Conservation (phyloP, 2,888 invertebrate genomes). For the Alcis repandata region DNA sequence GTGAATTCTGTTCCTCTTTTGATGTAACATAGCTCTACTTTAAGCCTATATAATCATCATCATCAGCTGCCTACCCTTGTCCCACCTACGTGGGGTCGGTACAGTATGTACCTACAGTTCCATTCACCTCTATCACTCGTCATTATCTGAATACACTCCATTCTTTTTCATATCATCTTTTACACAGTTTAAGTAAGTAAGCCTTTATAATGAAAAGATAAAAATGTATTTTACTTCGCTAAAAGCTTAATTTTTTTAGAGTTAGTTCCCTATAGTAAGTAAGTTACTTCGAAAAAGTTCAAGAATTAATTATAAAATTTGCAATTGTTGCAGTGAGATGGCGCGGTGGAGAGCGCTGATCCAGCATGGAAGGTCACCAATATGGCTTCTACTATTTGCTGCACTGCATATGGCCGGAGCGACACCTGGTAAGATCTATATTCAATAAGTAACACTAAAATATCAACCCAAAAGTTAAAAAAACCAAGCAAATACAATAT, state of each 20-base stretch:
- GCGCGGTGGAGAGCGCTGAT: slow-evolving; percentile 79
- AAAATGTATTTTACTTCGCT: too few species aligned
- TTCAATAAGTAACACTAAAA: background rate
- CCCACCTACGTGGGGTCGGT: too few species aligned
- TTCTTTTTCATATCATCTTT: too few species aligned
- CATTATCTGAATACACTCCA: too few species aligned
- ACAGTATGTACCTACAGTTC: too few species aligned
- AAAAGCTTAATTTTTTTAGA: too few species aligned
- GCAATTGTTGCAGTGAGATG: slow-evolving; percentile 81
- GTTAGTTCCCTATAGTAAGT: background rate
- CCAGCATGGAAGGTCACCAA: slow-evolving; percentile 67
- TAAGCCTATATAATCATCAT: too few species aligned
- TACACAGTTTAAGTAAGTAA: too few species aligned
- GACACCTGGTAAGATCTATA: slow-evolving; percentile 71
- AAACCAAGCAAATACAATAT: background rate
- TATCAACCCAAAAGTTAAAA: background rate
- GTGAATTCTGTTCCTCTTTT: background rate
- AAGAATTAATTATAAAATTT: slow-evolving; percentile 19
- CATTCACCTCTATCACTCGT: too few species aligned
- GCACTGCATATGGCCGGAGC: slow-evolving; percentile 68
- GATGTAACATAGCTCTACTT: background rate
- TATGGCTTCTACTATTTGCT: slow-evolving; percentile 70
- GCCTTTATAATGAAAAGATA: too few species aligned
- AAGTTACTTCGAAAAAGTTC: background rate
- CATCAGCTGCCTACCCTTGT: too few species aligned